phyloP scores from a whole-genome alignment of 2,888 invertebrate species.

The Actias luna region DNA sequence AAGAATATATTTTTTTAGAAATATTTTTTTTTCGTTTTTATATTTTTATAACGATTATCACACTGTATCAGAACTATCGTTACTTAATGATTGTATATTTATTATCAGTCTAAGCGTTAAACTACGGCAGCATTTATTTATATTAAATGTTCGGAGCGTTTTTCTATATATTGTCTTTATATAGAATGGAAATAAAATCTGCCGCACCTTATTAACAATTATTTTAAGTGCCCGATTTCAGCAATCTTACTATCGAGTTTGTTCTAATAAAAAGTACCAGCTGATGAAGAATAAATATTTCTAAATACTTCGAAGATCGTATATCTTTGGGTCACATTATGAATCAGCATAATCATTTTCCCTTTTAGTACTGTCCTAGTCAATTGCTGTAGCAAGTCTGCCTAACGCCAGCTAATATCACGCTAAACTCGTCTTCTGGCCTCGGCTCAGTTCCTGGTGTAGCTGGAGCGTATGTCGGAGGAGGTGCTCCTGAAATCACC shows the following conservation, averaged over 20 bases:
- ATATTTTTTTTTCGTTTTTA: neutral
- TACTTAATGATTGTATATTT: neutral
- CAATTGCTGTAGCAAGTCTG: slow-evolving; percentile 93
- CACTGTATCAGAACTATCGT: slow-evolving; percentile 5
- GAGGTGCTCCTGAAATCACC: slow-evolving; percentile 80
- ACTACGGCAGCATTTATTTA: neutral
- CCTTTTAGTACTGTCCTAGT: slow-evolving; percentile 53
- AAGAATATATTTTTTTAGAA: neutral
- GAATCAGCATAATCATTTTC: slow-evolving; percentile 47
- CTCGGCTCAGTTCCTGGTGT: slow-evolving; percentile 79
- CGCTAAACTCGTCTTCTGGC: slow-evolving; percentile 93
- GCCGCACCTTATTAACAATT: neutral
- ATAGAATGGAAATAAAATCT: neutral
- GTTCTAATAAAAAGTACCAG: neutral
- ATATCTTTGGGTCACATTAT: slow-evolving; percentile 56
- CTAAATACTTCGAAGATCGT: slow-evolving; percentile 19
- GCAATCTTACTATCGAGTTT: neutral
- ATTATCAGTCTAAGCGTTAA: slow-evolving; percentile 3
- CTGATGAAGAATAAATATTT: neutral
- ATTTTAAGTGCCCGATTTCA: neutral
- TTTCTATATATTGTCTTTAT: no score
- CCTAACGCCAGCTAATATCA: slow-evolving; percentile 92
- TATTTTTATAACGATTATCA: slow-evolving; percentile 5
- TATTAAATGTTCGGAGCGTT: neutral
- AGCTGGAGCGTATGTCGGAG: slow-evolving; percentile 64